Base-by-base conservation (phyloP, 2,113 vertebrate species). In the Seriola quinqueradiata region DNA sequence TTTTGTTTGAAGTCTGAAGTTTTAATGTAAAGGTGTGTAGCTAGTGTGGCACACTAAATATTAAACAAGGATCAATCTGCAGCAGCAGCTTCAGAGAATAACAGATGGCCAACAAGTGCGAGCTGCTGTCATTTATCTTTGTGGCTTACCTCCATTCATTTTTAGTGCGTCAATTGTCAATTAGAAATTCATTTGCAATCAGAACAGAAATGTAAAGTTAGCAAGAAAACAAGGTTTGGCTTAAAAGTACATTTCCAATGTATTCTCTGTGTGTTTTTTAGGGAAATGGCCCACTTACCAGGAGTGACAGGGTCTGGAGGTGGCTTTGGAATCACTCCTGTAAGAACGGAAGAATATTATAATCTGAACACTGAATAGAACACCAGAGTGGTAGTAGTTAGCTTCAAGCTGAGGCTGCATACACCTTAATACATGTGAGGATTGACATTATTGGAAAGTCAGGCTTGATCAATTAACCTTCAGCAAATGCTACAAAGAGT, bases 321-420 rank as follows among this genome's bases (percentile, higher is more conserved):
- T n/a, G 94, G 92, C 0, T 95, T 94, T 79, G 94, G 90, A 23
- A 64, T 94, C 75, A 90, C 80, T 48, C 97, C 97, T 98, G 70
- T 48, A 57, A 85, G 87, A 28, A 73, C 19, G 50, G 32, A 16
- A 48, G 7, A 63, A 52, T 17, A 44, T 23, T n/a, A 17, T 4
- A 75, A 28, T 48, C n/a, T 36, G 12, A 40, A 12, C 1, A 57
- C 17, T 46, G 4, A 65, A 36, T 21, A 42, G 48, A 36, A 9
- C 28, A 19, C 21, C 21, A 10, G 3, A 14, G 25, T 48, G 19
- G 36, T 14, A 50, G 54, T 38, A n/a, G 60, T n/a, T 38, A 61
- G 42, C 12, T 5, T 2, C 1, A 1, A 61, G 6, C 8, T 38
- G 21, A n/a, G 25, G 52, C 17, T 38, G 14, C 17, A 3, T 38